phyloP scores from a whole-genome alignment of 2,888 invertebrate species.

The Nycteola revayana region DNA sequence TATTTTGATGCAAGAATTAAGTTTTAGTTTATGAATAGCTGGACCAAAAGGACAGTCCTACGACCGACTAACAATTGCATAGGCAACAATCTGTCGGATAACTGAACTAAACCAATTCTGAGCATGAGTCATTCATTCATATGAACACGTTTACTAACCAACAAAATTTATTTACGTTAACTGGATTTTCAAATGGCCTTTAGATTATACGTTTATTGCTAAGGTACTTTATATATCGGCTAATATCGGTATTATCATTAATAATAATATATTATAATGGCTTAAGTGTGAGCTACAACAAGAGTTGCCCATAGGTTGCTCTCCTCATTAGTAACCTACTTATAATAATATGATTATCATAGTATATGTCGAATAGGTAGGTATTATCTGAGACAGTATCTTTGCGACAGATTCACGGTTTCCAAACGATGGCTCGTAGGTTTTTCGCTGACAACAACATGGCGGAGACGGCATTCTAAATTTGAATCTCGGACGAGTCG shows the following conservation, averaged over 20 bases:
- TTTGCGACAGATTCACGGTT: slow-evolving; percentile 59
- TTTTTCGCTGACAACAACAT: slow-evolving; percentile 80
- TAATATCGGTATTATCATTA: too few species aligned
- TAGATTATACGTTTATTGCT: too few species aligned
- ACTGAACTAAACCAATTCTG: slow-evolving; percentile 67
- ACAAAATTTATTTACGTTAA: slow-evolving; percentile 56
- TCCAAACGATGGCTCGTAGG: slow-evolving; percentile 70
- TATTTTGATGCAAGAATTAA: too few species aligned
- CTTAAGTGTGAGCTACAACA: too few species aligned
- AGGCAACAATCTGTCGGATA: slow-evolving; percentile 46
- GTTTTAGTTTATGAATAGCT: too few species aligned
- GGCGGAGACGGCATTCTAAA: slow-evolving; percentile 81
- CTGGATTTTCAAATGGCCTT: slow-evolving; percentile 34
- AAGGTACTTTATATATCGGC: too few species aligned
- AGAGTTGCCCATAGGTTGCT: too few species aligned
- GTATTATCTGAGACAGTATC: slow-evolving; percentile 25
- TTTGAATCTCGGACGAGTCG: slow-evolving; percentile 82
- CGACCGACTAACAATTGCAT: too few species aligned
- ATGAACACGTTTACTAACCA: slow-evolving; percentile 59
- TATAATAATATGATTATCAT: neutral
- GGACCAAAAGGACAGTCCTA: too few species aligned
- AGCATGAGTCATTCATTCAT: slow-evolving; percentile 75
- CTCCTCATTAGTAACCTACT: slow-evolving; percentile 1
- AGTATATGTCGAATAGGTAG: slow-evolving; percentile 1
- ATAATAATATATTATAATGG: too few species aligned